Evolutionary conservation across 2,888 invertebrate species (phyloP), one percentile per base, ranked within the genome.

Genomic region (Dolomedes plantarius): DNA sequence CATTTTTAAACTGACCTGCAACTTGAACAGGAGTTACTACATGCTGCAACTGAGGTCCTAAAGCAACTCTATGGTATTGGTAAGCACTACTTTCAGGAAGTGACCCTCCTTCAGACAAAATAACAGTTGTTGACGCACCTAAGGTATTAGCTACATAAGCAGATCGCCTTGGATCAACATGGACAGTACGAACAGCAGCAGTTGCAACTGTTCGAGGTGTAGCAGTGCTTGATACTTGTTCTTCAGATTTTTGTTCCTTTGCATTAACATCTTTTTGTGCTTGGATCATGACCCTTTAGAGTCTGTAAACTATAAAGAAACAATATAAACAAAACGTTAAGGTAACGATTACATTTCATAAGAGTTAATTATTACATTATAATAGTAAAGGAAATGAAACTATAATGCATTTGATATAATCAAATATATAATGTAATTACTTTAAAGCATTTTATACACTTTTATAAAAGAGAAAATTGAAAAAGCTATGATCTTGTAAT

Each of bases 231-330:
- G 65, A 27, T 68, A 68, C 67, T 39, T 73, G 50, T 27, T 72
- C 71, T 39, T 73, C 72, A 19, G 77, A n/a, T 73, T 68, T 81
- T n/a, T 72, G 77, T 56, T 83, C 77, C 50, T 72, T 77, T 67
- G 50, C 39, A 71, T 56, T 76, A 46, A 71, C 78, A 77, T 87
- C 87, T 73, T 83, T 83, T 76, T 79, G 76, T 72, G 76, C 85
- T 64, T 87, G 87, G 83, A 87, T 80, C 87, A 87, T 87, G 87
- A 77, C 89, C 89, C 88, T 88, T 90, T 91, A 90, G 27, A 92
- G 67, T 92, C 92, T 77, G 36, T 28, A 19, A 80, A 86, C 78
- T 85, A 23, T 16, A 31, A 39, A 69, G n/a, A 29, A 13, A 23
- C n/a, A n/a, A n/a, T n/a, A n/a, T n/a, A n/a, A n/a, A n/a, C n/a